Percentiles rank a stretch among this genome's conserved stretches.
These are phyloP conservation scores for Drosophila dunni DNA, from an alignment of 1,140 invertebrate species.

Conservation along the genomic window DNA sequence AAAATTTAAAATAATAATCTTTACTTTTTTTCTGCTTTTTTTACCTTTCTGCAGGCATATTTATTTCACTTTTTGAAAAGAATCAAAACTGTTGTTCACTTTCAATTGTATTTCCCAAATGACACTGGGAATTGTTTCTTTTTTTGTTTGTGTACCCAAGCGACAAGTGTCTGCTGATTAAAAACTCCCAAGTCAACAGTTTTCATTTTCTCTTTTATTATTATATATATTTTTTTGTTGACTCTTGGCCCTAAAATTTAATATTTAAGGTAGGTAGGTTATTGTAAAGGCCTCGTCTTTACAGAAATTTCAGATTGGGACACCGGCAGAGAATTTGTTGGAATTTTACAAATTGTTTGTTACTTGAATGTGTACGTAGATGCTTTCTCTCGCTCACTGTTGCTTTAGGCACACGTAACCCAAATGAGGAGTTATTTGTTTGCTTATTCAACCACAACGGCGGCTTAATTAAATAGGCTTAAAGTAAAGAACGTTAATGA, in stretches of 20 bases:
- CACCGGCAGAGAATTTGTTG: neutral
- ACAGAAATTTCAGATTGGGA: neutral
- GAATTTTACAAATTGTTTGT: constrained; percentile 15
- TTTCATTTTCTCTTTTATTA: neutral
- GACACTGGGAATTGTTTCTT: constrained; percentile 23
- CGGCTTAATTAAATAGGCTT: constrained; percentile 12
- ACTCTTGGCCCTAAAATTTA: constrained; percentile 9
- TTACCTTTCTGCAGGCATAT: neutral
- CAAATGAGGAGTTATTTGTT: constrained; percentile 29
- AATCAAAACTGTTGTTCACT: constrained; percentile 5
- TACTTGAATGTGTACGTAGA: neutral
- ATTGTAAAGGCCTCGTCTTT: neutral
- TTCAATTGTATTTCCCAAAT: constrained; percentile 24
- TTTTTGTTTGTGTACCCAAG: constrained; percentile 19
- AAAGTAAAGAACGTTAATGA: constrained; percentile 19
- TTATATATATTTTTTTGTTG: neutral
- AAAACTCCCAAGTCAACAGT: constrained; percentile 6
- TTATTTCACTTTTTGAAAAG: constrained; percentile 19
- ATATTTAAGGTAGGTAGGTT: constrained; percentile 8
- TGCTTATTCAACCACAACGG: constrained; percentile 5
- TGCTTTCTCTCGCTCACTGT: neutral
- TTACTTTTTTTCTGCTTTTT: constrained; percentile 12
- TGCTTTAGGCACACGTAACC: constrained; percentile 15
- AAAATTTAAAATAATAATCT: constrained; percentile 1
- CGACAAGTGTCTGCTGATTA: constrained; percentile 16